Evolutionary conservation across 2,797 vertebrate genomes (phyloP).

Genomic region (Cossypha polioptera): DNA sequence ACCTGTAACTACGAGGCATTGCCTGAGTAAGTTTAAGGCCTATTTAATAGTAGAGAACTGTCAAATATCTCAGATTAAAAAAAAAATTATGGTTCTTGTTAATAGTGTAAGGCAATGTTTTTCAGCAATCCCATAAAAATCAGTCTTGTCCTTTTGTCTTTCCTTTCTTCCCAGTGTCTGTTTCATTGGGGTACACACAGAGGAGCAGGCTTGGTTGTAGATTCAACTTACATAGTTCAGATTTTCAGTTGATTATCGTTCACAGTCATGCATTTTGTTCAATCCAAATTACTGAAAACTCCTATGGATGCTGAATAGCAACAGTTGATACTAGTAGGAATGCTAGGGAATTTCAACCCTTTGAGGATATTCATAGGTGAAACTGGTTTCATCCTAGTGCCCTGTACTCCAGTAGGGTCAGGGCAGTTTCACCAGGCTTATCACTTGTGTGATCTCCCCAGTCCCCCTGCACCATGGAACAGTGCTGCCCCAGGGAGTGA

Average conservation of each 20-base stretch:
- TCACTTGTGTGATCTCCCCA: accelerated
- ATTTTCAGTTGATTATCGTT: not conserved
- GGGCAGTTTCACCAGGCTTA: no score
- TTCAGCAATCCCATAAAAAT: not conserved
- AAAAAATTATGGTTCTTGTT: not conserved
- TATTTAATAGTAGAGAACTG: not conserved
- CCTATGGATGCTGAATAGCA: not conserved
- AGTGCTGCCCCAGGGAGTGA: accelerated
- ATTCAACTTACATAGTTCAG: not conserved
- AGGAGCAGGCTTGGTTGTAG: not conserved
- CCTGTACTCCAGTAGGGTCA: accelerated
- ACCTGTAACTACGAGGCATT: not conserved
- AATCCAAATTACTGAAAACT: not conserved
- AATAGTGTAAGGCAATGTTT: not conserved
- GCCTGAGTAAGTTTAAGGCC: not conserved
- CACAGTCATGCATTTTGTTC: not conserved
- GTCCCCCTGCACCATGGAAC: not conserved
- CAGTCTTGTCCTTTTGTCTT: not conserved
- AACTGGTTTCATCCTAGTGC: not conserved
- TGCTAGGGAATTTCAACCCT: not conserved
- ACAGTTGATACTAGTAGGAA: not conserved
- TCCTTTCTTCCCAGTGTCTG: not conserved
- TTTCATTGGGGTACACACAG: not conserved
- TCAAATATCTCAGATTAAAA: not conserved
- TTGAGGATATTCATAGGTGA: not conserved